These are phyloP conservation scores for Odocoileus virginianus DNA, from an alignment of 2,113 vertebrate species.

Conservation along the genomic window DNA sequence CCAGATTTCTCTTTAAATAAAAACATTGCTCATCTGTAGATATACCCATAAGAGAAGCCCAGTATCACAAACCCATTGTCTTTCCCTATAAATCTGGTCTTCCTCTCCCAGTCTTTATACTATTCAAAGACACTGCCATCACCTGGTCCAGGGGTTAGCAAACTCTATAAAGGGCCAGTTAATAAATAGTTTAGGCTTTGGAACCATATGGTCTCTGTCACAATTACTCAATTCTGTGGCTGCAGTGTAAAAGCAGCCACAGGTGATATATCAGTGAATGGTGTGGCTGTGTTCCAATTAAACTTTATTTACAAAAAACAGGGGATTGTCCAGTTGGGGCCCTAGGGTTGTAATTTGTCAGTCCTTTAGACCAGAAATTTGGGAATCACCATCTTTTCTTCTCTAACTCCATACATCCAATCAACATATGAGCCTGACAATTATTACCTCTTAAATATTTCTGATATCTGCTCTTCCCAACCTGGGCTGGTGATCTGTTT, in stretches of 20 bases:
- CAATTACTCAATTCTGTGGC: neutral
- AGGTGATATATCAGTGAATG: neutral
- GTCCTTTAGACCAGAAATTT: neutral
- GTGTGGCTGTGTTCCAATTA: neutral
- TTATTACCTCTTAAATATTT: neutral
- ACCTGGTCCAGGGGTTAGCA: neutral
- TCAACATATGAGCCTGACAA: neutral
- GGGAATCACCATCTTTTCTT: neutral
- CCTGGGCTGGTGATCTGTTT: no score
- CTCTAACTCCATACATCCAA: neutral
- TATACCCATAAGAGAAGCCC: neutral
- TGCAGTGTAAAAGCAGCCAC: neutral
- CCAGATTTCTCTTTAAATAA: neutral
- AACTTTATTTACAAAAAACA: constrained; percentile 28
- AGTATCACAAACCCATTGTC: neutral
- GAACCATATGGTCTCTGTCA: neutral
- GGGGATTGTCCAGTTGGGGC: neutral
- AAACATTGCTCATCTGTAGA: neutral
- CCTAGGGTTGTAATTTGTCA: neutral
- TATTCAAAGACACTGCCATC: neutral
- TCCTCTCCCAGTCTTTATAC: neutral
- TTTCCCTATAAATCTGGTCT: neutral
- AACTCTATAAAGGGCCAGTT: neutral
- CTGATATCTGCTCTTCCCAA: neutral
- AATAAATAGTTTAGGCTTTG: neutral